Conservation (phyloP, 1,140 invertebrate genomes). For the Eriocheir sinensis region DNA sequence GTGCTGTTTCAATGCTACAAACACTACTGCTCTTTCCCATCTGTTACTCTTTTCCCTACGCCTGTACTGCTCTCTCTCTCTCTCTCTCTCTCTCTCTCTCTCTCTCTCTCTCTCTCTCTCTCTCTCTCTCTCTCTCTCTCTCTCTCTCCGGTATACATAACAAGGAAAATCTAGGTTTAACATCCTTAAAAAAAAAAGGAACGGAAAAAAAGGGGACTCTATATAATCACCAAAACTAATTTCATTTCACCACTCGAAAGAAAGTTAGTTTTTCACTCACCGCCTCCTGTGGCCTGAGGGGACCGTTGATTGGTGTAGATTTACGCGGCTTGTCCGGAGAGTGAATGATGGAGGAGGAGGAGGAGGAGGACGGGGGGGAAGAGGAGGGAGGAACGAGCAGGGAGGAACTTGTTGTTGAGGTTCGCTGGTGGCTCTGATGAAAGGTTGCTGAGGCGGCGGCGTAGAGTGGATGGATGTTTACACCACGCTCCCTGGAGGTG, state of each 20-base stretch:
- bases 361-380: neutral
- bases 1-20: neutral
- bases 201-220: neutral
- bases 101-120: neutral
- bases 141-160: no score
- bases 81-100: constrained; percentile 2
- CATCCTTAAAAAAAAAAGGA: neutral
- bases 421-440: no score
- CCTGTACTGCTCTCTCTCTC: neutral
- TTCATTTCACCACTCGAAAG: neutral
- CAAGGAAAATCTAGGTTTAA: neutral
- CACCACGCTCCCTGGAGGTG: neutral
- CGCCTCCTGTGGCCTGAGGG: neutral
- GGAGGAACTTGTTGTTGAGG: neutral
- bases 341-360: neutral
- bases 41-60: neutral
- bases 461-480: constrained; percentile 62
- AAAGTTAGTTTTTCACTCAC: neutral
- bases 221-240: neutral
- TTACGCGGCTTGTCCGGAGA: neutral
- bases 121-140: neutral
- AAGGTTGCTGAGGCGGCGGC: constrained; percentile 48
- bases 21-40: neutral
- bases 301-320: neutral
- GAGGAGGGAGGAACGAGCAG: neutral